A percentile compares a stretch with the other conserved stretches of the same genome.
These are phyloP conservation scores for Parus major DNA, from an alignment of 2,113 vertebrate species.

Conservation along the genomic window DNA sequence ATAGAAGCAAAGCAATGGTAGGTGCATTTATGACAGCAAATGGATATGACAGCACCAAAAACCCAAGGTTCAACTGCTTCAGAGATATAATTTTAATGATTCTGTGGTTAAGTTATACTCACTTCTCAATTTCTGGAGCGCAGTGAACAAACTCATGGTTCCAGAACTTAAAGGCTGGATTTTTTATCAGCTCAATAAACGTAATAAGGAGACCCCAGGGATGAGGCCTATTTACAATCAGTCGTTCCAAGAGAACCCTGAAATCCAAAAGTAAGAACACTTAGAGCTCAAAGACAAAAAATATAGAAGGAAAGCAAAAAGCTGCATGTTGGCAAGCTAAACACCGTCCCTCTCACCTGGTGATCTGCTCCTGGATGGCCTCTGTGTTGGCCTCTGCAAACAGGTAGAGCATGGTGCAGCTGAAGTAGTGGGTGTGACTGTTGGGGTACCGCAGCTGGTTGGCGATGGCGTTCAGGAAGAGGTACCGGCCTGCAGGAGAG, in stretches of 20 bases:
- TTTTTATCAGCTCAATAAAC: constrained; percentile 99
- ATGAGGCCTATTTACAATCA: constrained; percentile 99
- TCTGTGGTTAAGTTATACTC: constrained; percentile 46
- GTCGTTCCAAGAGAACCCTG: constrained; percentile 95
- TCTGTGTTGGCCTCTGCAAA: constrained; percentile 98
- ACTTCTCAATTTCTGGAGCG: constrained; percentile 99
- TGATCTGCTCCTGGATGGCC: constrained; percentile 99
- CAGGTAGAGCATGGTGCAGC: constrained; percentile 98
- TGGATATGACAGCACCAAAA: neutral
- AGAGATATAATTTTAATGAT: rapidly evolving
- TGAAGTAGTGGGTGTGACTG: constrained; percentile 99
- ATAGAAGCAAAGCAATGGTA: neutral
- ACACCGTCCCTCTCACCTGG: constrained; percentile 74
- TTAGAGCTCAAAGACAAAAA: neutral
- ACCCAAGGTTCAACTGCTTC: neutral
- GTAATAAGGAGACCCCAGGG: constrained; percentile 99
- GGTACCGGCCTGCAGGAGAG: constrained; percentile 86
- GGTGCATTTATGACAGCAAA: neutral
- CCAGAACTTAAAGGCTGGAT: constrained; percentile 99
- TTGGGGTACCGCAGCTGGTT: constrained; percentile 99
- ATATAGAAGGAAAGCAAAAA: rapidly evolving
- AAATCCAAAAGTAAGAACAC: neutral
- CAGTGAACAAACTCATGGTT: constrained; percentile 99
- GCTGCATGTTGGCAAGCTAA: neutral
- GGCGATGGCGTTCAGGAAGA: constrained; percentile 97